Conservation (phyloP, 2,113 vertebrate genomes). For the Trichechus manatus region DNA sequence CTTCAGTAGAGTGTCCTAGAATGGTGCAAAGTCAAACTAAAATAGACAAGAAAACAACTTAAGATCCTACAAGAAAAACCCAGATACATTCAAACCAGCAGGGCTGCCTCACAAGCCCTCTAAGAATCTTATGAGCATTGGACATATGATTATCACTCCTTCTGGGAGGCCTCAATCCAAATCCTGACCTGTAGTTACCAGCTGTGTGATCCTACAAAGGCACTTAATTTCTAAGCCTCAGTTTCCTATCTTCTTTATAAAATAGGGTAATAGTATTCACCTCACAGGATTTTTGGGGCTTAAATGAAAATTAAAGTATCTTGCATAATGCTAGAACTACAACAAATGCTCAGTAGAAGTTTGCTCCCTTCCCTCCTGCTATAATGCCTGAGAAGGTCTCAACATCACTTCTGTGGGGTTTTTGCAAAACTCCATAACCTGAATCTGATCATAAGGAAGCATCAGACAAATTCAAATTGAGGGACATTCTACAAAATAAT, state of each 20-base stretch:
- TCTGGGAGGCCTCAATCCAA: not conserved
- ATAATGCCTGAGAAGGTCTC: not conserved
- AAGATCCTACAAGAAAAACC: slow-evolving; percentile 20
- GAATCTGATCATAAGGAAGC: not conserved
- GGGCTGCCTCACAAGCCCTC: not conserved
- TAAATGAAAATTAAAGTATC: slow-evolving; percentile 22
- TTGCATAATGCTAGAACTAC: not conserved
- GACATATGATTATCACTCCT: not conserved
- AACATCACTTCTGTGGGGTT: not conserved
- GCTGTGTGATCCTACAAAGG: not conserved
- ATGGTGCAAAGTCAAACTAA: not conserved
- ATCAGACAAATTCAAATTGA: slow-evolving; percentile 37
- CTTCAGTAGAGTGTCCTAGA: not conserved
- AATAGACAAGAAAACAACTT: not conserved
- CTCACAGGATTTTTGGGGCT: not conserved
- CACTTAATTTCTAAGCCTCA: slow-evolving; percentile 8
- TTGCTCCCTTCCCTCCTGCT: not conserved
- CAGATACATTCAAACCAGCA: slow-evolving; percentile 28
- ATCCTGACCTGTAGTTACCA: not conserved
- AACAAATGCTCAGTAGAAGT: not conserved
- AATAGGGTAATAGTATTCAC: not conserved
- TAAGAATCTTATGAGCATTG: not conserved
- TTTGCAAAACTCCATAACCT: slow-evolving; percentile 4
- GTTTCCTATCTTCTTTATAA: not conserved
- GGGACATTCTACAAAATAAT: slow-evolving; percentile 13